These are phyloP conservation scores for Diplodus puntazzo DNA, from an alignment of 2,797 vertebrate genomes.

Conservation along the genomic window DNA sequence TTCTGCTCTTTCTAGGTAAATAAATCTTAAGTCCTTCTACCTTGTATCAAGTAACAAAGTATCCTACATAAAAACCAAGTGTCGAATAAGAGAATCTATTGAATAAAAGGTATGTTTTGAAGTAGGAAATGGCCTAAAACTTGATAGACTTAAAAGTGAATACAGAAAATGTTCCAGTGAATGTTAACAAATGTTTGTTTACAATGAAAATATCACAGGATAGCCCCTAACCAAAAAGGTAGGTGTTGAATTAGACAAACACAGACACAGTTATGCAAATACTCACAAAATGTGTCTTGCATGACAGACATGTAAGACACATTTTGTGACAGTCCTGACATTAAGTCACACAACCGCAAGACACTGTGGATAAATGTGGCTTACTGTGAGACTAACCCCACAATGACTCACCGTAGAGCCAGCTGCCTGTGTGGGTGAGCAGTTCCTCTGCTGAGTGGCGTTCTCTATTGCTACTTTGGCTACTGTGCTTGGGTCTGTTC, in stretches of 20 bases:
- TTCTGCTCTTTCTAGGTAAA: background rate
- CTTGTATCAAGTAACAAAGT: background rate
- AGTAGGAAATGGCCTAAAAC: background rate
- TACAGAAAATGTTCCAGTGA: background rate
- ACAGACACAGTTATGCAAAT: background rate
- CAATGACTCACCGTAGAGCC: constrained; percentile 86
- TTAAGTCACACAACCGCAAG: constrained; percentile 7
- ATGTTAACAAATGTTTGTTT: background rate
- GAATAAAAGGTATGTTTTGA: background rate
- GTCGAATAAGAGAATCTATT: too few relatives aligned
- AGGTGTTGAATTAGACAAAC: background rate
- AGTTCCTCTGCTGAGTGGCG: constrained; percentile 96
- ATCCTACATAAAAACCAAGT: background rate
- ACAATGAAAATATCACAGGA: background rate
- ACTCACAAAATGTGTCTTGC: background rate
- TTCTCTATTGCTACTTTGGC: constrained; percentile 99
- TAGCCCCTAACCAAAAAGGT: background rate
- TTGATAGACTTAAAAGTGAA: background rate
- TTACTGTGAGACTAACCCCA: constrained; percentile 13
- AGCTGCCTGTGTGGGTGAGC: constrained; percentile 88
- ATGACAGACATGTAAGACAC: constrained; percentile 9
- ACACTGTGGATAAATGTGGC: constrained; percentile 2
- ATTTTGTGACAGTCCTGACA: constrained; percentile 18
- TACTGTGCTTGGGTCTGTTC: constrained; percentile 98
- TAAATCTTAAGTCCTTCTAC: background rate